Percentiles rank a stretch among this genome's conserved stretches.
Evolutionary conservation across 1,140 invertebrate genomes (phyloP).

Genomic region (Macrobrachium rosenbergii): DNA sequence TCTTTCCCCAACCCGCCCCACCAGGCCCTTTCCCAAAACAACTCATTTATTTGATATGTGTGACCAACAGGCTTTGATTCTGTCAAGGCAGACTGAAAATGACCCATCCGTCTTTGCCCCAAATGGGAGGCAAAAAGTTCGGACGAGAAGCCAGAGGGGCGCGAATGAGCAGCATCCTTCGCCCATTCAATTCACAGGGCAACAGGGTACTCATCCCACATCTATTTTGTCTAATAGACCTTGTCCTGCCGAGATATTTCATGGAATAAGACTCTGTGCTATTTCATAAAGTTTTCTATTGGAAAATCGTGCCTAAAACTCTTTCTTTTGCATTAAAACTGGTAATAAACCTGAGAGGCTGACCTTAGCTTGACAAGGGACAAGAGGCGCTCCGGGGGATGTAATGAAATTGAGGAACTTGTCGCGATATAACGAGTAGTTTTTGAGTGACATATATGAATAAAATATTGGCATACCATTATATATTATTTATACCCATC

Average conservation of each 20-base stretch:
- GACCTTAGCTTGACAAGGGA: constrained; percentile 35
- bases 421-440: too few relatives aligned
- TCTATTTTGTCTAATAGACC: background rate
- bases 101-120: background rate
- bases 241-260: background rate
- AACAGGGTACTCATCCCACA: constrained; percentile 51
- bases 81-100: too few relatives aligned
- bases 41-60: too few relatives aligned
- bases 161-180: constrained; percentile 29
- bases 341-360: constrained; percentile 11
- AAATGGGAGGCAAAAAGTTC: constrained; percentile 9
- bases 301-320: background rate
- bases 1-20: too few relatives aligned
- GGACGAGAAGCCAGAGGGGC: constrained; percentile 37
- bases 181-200: background rate
- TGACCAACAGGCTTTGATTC: too few relatives aligned
- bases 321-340: constrained; percentile 42
- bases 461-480: too few relatives aligned
- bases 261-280: background rate
- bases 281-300: background rate
- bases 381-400: constrained; percentile 58
- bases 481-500: too few relatives aligned
- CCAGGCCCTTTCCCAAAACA: too few relatives aligned
- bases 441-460: too few relatives aligned
- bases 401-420: background rate